Evolutionary conservation across 1,140 invertebrate genomes (phyloP), one percentile per base, ranked within the genome.

Genomic region (Polypedilum vanderplanki): DNA sequence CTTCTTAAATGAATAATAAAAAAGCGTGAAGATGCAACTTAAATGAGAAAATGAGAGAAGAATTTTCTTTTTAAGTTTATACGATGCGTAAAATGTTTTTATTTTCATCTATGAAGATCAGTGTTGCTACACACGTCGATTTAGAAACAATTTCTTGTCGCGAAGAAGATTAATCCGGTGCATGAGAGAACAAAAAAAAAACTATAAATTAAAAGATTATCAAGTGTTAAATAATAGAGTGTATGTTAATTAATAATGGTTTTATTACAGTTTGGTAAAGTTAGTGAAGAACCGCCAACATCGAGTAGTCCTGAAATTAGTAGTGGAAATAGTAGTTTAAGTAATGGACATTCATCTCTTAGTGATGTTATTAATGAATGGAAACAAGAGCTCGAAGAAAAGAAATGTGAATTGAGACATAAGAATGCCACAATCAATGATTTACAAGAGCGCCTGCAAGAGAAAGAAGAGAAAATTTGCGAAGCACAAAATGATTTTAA

Each of bases 311-410:
- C 65, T 22, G 65, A 70, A 70, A 70, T 18, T 18, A 22, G 20
- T 20, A 70, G 65, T 20, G 20, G 17, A 7, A 22, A 70, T 22
- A 70, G 20, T 17, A 70, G 65, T 20, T 18, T 70, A 22, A 70
- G 15, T 10, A 70, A 70, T 22, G 65, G 17, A 70, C 65, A 70
- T 70, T 70, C 65, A 70, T 70, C 46, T 4, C n/a, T 70, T 10
- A 70, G 65, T 20, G 65, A 70, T 20, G 65, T 70, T n/a, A 70
- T 70, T 20, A 70, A 70, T 70, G 65, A 70, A 7, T 70, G 65
- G 65, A 70, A 70, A 17, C 65, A 22, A 1, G 65, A 70, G 20
- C 20, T 70, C 9, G 65, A 70, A 70, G 17, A 18, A 12, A 70
- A 18, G 20, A 70, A 70, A 5, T 18, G 17, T 22, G 17, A 70